phyloP scores from a whole-genome alignment of 2,797 vertebrate species.

The Eptatretus atami region DNA sequence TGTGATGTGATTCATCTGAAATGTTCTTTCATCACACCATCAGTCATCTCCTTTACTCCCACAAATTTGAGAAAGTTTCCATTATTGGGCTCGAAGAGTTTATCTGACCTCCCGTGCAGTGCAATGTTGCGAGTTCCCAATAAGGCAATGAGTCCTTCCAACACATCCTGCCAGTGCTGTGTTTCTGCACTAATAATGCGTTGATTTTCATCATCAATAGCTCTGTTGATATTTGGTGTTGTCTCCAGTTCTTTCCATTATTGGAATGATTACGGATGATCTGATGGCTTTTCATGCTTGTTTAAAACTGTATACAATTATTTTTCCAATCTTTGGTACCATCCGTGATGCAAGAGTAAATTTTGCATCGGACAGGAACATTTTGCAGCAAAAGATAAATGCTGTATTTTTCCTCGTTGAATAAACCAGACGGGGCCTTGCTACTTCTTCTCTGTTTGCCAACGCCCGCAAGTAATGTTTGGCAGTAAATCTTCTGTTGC shows the following conservation, averaged over 20 bases:
- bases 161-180: slow-evolving; percentile 7
- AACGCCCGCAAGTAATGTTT: slow-evolving; percentile 3
- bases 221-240: background rate
- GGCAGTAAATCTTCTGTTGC: slow-evolving; percentile 7
- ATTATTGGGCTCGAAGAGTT: slow-evolving; percentile 6
- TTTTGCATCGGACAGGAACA: slow-evolving; percentile 3
- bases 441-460: slow-evolving; percentile 8
- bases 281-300: slow-evolving; percentile 1
- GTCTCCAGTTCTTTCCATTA: slow-evolving; percentile 6
- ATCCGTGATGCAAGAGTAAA: background rate
- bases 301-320: background rate
- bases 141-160: slow-evolving; percentile 8
- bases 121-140: slow-evolving; percentile 6
- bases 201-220: slow-evolving; percentile 7
- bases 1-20: slow-evolving; percentile 5
- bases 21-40: slow-evolving; percentile 7
- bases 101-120: slow-evolving; percentile 7
- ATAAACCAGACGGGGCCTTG: slow-evolving; percentile 7
- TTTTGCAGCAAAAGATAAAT: slow-evolving; percentile 6
- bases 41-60: slow-evolving; percentile 3
- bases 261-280: slow-evolving; percentile 7
- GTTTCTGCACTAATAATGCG: slow-evolving; percentile 5
- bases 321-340: slow-evolving; percentile 6
- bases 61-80: slow-evolving; percentile 4
- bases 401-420: slow-evolving; percentile 7